A percentile compares a stretch with the other conserved stretches of the same genome.
These are phyloP conservation scores for Iguana delicatissima DNA, from an alignment of 2,797 vertebrate genomes.

Conservation along the genomic window DNA sequence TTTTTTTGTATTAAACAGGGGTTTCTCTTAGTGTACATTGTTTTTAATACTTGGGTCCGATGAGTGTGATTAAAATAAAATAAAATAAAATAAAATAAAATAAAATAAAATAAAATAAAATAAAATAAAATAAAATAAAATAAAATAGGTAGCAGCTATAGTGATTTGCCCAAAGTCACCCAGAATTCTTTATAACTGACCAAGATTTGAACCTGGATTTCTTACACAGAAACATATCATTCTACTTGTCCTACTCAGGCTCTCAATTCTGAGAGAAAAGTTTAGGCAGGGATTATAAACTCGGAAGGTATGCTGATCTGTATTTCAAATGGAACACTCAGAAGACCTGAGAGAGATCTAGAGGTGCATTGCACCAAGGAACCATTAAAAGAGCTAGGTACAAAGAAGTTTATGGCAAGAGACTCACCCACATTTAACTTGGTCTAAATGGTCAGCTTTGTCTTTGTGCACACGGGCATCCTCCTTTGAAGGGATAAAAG, in stretches of 20 bases:
- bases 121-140: no score
- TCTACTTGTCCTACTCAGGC: not conserved
- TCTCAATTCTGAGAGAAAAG: not conserved
- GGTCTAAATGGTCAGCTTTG: constrained; percentile 56
- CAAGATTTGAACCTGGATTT: not conserved
- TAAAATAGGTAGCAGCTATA: no score
- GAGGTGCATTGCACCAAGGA: not conserved
- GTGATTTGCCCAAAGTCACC: no score
- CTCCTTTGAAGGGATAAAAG: constrained; percentile 65
- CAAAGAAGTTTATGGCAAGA: not conserved
- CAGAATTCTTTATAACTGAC: not conserved
- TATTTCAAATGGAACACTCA: not conserved
- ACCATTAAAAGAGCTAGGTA: not conserved
- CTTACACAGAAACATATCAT: not conserved
- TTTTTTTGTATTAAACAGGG: no score
- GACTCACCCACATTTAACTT: constrained; percentile 77
- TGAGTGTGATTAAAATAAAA: no score
- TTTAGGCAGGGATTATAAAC: not conserved
- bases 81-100: no score
- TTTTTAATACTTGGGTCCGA: no score
- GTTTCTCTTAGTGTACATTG: no score
- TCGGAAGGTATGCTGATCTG: not conserved
- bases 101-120: no score
- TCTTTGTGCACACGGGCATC: constrained; percentile 53
- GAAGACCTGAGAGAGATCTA: not conserved